Evolutionary conservation across 2,113 vertebrate species (phyloP).

Genomic region (Ciconia maguari): DNA sequence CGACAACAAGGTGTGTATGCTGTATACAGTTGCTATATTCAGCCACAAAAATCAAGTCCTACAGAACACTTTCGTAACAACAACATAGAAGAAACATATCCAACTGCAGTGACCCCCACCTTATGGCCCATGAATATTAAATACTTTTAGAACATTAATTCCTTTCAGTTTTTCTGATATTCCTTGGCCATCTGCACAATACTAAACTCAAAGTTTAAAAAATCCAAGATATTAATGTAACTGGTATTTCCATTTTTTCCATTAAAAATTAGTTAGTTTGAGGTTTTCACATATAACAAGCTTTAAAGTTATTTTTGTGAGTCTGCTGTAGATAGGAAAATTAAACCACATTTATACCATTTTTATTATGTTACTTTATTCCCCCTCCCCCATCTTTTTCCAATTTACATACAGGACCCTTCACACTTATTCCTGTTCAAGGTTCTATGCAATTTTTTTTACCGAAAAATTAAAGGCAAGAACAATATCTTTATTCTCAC

Average conservation of each 20-base stretch:
- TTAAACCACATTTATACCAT: constrained; percentile 1
- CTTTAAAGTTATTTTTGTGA: background rate
- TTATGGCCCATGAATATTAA: background rate
- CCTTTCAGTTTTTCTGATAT: background rate
- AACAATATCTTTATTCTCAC: constrained; percentile 48
- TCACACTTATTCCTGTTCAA: background rate
- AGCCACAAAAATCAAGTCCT: background rate
- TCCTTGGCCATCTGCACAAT: background rate
- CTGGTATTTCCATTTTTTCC: background rate
- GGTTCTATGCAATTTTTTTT: background rate
- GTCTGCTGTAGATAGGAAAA: background rate
- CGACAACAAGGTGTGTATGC: background rate
- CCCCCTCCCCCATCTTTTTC: background rate
- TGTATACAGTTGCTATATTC: background rate
- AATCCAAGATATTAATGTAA: background rate
- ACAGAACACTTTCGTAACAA: background rate
- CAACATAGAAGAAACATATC: background rate
- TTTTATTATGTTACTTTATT: constrained; percentile 21
- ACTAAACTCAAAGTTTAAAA: background rate
- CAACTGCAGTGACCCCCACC: background rate
- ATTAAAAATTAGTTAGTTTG: background rate
- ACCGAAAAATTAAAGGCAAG: constrained; percentile 16
- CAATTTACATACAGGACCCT: constrained; percentile 6
- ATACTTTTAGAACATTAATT: background rate
- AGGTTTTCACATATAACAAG: background rate